Evolutionary conservation across 2,888 invertebrate genomes (phyloP).

Genomic region (Desoria tigrina): DNA sequence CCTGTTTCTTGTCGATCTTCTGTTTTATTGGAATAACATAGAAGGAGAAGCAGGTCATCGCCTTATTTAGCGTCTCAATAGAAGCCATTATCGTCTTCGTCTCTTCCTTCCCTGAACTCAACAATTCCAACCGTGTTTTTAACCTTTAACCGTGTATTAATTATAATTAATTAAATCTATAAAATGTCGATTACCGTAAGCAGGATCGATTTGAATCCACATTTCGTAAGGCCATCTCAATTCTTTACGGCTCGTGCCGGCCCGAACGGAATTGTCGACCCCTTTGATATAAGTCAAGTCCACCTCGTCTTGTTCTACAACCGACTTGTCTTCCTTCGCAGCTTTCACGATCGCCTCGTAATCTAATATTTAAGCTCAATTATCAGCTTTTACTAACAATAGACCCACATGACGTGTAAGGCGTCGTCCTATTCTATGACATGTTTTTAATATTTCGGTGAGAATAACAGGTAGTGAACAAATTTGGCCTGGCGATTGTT

Average conservation of each 20-base stretch:
- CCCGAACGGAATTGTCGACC: not conserved
- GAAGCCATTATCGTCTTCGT: not conserved
- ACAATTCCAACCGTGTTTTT: not conserved
- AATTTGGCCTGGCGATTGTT: too few species aligned
- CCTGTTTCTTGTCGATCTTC: not conserved
- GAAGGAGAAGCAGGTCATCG: not conserved
- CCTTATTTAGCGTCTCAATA: not conserved
- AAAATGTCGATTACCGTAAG: not conserved
- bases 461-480: too few species aligned
- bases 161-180: too few species aligned
- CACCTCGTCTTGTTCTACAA: not conserved
- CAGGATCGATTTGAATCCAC: not conserved
- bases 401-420: too few species aligned
- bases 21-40: too few species aligned
- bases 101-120: constrained; percentile 1
- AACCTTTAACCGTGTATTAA: not conserved
- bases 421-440: too few species aligned
- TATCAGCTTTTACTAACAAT: too few species aligned
- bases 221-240: not conserved
- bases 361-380: not conserved
- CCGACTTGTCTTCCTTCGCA: not conserved
- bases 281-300: not conserved
- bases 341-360: not conserved
- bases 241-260: not conserved
- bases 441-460: too few species aligned